Evolutionary conservation across 2,113 vertebrate genomes (phyloP).

Genomic region (Mobula birostris): DNA sequence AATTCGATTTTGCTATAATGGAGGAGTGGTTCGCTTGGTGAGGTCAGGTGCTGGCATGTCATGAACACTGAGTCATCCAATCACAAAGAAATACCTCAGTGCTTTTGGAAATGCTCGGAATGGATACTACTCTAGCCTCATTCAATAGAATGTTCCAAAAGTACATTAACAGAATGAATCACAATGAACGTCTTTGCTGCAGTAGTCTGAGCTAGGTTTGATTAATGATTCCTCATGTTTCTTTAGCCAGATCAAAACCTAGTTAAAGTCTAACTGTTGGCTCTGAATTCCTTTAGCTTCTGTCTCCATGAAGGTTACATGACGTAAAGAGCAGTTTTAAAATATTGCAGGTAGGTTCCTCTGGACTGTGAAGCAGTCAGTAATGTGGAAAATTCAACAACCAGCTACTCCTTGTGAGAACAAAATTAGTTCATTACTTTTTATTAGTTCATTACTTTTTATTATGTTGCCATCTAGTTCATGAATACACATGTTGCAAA

Average conservation of each 20-base stretch:
- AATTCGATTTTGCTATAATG: no score
- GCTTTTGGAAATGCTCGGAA: background rate
- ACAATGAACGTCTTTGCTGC: background rate
- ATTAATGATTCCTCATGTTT: background rate
- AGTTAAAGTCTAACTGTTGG: background rate
- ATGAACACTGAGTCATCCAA: background rate
- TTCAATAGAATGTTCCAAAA: background rate
- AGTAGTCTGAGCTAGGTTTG: background rate
- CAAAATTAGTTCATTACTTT: background rate
- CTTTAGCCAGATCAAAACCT: background rate
- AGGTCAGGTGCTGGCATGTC: no score
- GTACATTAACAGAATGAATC: background rate
- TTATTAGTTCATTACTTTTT: background rate
- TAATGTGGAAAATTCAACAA: background rate
- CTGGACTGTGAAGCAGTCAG: background rate
- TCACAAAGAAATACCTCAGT: background rate
- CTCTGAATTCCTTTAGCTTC: background rate
- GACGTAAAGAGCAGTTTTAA: background rate
- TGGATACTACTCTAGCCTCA: background rate
- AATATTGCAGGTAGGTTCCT: background rate
- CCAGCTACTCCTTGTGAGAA: background rate
- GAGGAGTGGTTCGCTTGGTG: no score
- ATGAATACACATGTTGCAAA: background rate
- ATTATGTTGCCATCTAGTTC: background rate
- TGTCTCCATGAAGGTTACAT: background rate